Base-by-base conservation (phyloP, 2,797 vertebrate genomes). In the Xenops minutus region DNA sequence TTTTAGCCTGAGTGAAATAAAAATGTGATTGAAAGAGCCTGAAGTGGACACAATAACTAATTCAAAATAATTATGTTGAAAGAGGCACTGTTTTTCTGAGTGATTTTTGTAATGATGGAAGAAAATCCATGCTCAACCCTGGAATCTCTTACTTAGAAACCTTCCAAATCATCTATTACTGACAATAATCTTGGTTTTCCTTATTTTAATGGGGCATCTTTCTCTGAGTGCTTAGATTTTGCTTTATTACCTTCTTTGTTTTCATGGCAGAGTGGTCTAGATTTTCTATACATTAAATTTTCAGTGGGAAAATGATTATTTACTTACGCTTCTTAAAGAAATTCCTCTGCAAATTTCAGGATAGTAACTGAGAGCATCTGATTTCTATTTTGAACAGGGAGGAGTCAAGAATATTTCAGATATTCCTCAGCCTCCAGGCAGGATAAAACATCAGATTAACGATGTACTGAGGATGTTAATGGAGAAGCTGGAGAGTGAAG, bases 341-440 rank as follows among this genome's bases (percentile, higher is more conserved):
- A 88, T 91, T 78, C 55, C 43, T 78, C 55, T 75, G 69, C 66
- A 84, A 52, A 73, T 88, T 91, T 92, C 69, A 78, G 62, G 59
- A 54, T 86, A 62, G 54, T 68, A 86, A 64, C 74, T 29, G 52
- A 76, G 55, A 92, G 27, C 39, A 39, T 85, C 74, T 89, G 62
- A 69, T 81, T 92, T 92, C 80, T 85, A 27, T 96, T 92, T 81
- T 81, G 76, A 91, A 74, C 39, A 86, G 72, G 48, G 76, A 90
- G 79, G 73, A 81, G 79, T 58, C 46, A 86, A 84, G 76, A 94
- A 81, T 93, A 86, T 92, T 94, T 75, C 89, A 95, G 77, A 82
- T 93, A 92, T 84, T 83, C 39, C 49, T 88, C 26, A 91, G 72
- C 79, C 84, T 88, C 75, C 51, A 75, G 92, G 75, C 91, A 89